A percentile compares a stretch with the other conserved stretches of the same genome.
Conservation (phyloP, 35 echinoderm and acorn worm genomes). For the Heliocidaris tuberculata region DNA sequence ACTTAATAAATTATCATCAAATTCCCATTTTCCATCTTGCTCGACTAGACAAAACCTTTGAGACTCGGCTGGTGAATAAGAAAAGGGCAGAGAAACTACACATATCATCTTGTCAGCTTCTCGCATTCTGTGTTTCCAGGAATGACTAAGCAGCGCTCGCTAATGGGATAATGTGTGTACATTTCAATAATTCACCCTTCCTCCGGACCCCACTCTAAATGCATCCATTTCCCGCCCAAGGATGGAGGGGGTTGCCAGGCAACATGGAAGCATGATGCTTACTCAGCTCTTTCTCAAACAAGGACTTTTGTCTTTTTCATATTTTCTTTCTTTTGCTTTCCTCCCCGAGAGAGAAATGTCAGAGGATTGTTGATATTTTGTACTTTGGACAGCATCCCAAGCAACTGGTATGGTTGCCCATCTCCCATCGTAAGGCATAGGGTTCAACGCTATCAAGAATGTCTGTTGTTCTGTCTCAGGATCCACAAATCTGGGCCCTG, state of each 20-base stretch:
- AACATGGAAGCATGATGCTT: constrained; percentile 22
- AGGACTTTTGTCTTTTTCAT: neutral
- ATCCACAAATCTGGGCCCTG: no score
- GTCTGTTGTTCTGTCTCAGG: no score
- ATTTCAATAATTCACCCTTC: constrained; percentile 45
- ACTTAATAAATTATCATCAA: constrained; percentile 6
- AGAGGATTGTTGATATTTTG: neutral
- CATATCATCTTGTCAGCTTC: constrained; percentile 28
- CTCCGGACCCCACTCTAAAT: constrained; percentile 39
- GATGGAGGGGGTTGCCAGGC: constrained; percentile 47
- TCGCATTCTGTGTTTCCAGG: constrained; percentile 32
- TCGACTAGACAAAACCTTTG: neutral
- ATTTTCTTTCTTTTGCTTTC: neutral
- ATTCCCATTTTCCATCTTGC: neutral
- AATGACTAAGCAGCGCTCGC: constrained; percentile 45
- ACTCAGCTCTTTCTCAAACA: constrained; percentile 42
- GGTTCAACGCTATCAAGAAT: no score
- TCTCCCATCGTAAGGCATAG: neutral
- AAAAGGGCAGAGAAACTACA: constrained; percentile 13
- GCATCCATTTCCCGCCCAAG: constrained; percentile 33
- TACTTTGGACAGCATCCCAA: neutral
- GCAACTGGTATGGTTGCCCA: neutral
- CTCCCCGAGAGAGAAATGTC: neutral
- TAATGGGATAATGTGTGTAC: constrained; percentile 55
- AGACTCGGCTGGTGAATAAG: neutral